These are phyloP conservation scores for Cyphomyrus discorhynchus DNA, from an alignment of 2,113 vertebrate genomes.

Conservation along the genomic window DNA sequence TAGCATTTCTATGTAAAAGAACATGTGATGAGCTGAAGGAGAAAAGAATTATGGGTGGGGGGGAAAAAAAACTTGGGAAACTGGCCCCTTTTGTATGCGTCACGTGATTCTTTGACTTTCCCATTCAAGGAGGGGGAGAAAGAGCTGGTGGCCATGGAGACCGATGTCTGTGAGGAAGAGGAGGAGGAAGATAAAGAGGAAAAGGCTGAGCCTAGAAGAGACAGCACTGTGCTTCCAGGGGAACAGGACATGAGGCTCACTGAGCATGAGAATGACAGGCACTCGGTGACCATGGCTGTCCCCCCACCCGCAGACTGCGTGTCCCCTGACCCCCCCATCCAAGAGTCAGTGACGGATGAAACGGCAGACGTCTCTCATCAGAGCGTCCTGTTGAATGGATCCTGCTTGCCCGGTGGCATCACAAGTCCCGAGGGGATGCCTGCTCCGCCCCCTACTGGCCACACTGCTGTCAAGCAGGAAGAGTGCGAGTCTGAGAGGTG, in stretches of 20 bases:
- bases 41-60: background rate
- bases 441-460: conserved; percentile 53
- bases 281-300: conserved; percentile 20
- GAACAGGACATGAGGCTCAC: background rate
- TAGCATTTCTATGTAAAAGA: background rate
- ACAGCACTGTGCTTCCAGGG: conserved; percentile 19
- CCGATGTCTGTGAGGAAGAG: conserved; percentile 63
- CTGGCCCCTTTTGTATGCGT: background rate
- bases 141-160: conserved; percentile 53
- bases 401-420: conserved; percentile 32
- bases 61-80: background rate
- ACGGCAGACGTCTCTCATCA: background rate
- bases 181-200: conserved; percentile 60
- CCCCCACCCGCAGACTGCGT: background rate
- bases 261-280: conserved; percentile 14
- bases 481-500: conserved; percentile 30
- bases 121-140: conserved; percentile 51
- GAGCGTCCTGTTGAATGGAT: background rate
- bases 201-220: conserved; percentile 51
- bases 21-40: background rate
- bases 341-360: background rate
- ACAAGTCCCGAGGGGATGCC: conserved; percentile 1
- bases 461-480: conserved; percentile 49
- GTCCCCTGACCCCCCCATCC: background rate
- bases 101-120: background rate